Conservation (phyloP, 35 echinoderm and acorn worm species). For the Stichopus chloronotus region DNA sequence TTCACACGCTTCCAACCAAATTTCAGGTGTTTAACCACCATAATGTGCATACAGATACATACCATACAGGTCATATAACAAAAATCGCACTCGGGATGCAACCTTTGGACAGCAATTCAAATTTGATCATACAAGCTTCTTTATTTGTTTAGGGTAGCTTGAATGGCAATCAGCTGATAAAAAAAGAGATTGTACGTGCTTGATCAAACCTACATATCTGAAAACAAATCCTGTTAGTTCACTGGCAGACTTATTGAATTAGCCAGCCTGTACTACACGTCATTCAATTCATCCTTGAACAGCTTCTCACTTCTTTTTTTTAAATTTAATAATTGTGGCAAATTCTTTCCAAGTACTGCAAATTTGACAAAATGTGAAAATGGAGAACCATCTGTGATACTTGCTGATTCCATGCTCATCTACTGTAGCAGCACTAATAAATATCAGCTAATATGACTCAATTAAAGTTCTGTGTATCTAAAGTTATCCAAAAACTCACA, state of each 20-base stretch:
- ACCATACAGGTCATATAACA: not conserved
- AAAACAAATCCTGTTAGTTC: slow-evolving; percentile 18
- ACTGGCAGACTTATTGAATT: not conserved
- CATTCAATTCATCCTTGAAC: too few relatives aligned
- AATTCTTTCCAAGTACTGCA: too few relatives aligned
- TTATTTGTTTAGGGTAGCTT: not conserved
- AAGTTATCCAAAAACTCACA: too few relatives aligned
- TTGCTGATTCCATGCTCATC: too few relatives aligned
- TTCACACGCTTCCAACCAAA: not conserved
- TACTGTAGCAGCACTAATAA: too few relatives aligned
- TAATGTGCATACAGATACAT: not conserved
- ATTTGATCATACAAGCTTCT: slow-evolving; percentile 7
- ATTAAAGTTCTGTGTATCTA: too few relatives aligned
- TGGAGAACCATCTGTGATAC: too few relatives aligned
- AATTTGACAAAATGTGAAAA: too few relatives aligned
- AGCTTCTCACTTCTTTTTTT: too few relatives aligned
- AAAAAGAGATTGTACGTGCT: not conserved
- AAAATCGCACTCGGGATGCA: slow-evolving; percentile 8
- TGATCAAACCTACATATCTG: not conserved
- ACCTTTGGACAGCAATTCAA: slow-evolving; percentile 40
- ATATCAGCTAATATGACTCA: too few relatives aligned
- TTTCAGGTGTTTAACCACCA: not conserved
- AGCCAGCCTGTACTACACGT: not conserved
- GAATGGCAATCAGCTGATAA: slow-evolving; percentile 36
- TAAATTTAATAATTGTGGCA: too few relatives aligned